Percentiles rank a stretch among this genome's conserved stretches.
Evolutionary conservation across 2,797 vertebrate genomes (phyloP).

Genomic region (Scleropages formosus): DNA sequence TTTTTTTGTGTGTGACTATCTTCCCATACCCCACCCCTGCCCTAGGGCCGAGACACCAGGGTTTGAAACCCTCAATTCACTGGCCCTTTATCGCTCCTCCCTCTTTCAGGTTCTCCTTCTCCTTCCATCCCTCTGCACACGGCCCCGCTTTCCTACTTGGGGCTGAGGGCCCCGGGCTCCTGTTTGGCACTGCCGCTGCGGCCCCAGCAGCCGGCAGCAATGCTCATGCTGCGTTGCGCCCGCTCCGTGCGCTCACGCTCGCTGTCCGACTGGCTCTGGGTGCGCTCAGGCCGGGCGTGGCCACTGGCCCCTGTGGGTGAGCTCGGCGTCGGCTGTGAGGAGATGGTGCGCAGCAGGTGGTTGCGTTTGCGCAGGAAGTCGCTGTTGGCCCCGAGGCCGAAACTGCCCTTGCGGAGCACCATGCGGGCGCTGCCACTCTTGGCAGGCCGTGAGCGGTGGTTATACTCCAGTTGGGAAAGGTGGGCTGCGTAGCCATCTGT

Average conservation of each 20-base stretch:
- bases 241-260: conserved; percentile 77
- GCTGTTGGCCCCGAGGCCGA: conserved; percentile 79
- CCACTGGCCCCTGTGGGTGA: conserved; percentile 38
- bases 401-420: conserved; percentile 92
- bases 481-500: conserved; percentile 91
- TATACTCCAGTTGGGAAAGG: conserved; percentile 92
- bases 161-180: conserved; percentile 75
- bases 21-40: neutral
- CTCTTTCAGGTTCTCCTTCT: conserved; percentile 24
- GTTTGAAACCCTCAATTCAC: neutral
- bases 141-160: conserved; percentile 71
- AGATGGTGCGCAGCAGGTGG: conserved; percentile 91
- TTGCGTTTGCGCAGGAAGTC: conserved; percentile 94
- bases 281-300: conserved; percentile 73
- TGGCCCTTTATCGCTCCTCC: conserved; percentile 44
- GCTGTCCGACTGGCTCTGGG: conserved; percentile 78
- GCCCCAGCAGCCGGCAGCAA: conserved; percentile 89
- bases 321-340: conserved; percentile 69
- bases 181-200: conserved; percentile 75
- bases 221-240: conserved; percentile 82
- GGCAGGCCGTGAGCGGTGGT: conserved; percentile 83
- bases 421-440: conserved; percentile 85
- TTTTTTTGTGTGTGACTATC: neutral
- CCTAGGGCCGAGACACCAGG: conserved; percentile 2
- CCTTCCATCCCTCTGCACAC: neutral